These are phyloP conservation scores for Choreutis nemorana DNA, from an alignment of 2,888 invertebrate species.

Conservation along the genomic window DNA sequence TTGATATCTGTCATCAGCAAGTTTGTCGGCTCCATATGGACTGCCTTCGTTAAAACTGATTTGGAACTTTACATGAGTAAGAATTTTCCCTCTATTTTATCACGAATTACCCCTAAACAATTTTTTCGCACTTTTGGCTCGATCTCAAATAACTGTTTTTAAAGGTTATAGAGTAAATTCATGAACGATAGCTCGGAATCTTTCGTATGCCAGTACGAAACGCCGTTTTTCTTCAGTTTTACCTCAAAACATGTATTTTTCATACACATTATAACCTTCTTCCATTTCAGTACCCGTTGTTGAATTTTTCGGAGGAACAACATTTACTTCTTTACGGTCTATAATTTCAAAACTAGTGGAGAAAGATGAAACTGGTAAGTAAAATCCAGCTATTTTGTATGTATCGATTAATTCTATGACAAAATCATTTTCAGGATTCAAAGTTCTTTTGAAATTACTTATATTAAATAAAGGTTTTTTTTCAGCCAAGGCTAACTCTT, in stretches of 20 bases:
- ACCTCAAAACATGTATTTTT: too few species aligned
- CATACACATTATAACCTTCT: too few species aligned
- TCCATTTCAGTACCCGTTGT: constrained; percentile 43
- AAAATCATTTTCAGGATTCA: too few species aligned
- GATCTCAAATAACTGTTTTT: too few species aligned
- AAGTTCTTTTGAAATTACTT: background rate
- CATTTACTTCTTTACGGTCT: constrained; percentile 51
- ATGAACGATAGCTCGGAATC: too few species aligned
- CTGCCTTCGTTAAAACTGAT: constrained; percentile 42
- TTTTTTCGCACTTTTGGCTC: too few species aligned
- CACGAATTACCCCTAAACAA: too few species aligned
- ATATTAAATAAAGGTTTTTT: constrained; percentile 8
- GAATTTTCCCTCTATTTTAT: background rate
- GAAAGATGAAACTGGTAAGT: constrained; percentile 54
- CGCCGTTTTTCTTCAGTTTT: constrained; percentile 9
- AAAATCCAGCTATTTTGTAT: background rate
- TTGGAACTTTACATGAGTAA: constrained; percentile 26
- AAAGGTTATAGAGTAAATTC: too few species aligned
- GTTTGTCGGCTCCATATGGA: constrained; percentile 48
- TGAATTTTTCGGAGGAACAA: constrained; percentile 45
- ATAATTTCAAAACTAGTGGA: constrained; percentile 54
- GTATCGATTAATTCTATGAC: background rate
- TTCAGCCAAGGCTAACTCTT: constrained; percentile 52
- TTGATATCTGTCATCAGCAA: constrained; percentile 49
- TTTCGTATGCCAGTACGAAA: background rate